Evolutionary conservation across 2,113 vertebrate species (phyloP).

Genomic region (Dendropsophus ebraccatus): DNA sequence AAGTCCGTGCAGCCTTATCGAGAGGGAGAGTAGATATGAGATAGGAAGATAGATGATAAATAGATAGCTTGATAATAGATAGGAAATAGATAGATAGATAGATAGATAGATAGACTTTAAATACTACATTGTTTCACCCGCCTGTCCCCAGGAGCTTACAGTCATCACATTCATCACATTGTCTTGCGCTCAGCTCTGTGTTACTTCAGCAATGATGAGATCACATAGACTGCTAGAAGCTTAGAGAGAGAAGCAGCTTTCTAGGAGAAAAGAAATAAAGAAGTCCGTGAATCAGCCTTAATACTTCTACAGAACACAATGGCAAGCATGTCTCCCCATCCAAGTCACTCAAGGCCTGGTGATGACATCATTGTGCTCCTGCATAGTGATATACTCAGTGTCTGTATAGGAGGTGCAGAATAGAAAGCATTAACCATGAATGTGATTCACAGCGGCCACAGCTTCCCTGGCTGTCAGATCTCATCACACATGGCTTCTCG

Average conservation of each 20-base stretch:
- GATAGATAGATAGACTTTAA: not conserved
- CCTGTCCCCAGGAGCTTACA: not conserved
- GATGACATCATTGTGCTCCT: not conserved
- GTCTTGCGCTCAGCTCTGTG: not conserved
- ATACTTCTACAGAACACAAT: not conserved
- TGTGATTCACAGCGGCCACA: not conserved
- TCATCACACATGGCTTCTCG: not conserved
- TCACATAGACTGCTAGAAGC: no score
- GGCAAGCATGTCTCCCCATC: not conserved
- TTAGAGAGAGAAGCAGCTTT: not conserved
- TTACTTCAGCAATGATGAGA: not conserved
- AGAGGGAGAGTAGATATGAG: no score
- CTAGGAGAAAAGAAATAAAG: not conserved
- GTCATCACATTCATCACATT: no score
- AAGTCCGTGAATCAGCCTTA: not conserved
- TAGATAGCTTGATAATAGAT: no score
- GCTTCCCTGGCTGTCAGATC: not conserved
- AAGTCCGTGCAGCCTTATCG: no score
- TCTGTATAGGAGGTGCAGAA: not conserved
- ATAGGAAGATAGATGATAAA: no score
- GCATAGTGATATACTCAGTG: not conserved
- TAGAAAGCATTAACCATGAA: not conserved
- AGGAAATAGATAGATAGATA: constrained; percentile 6
- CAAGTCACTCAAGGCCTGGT: not conserved
- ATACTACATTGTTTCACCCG: not conserved